Base-by-base conservation (phyloP, 2,113 vertebrate genomes). In the Elephas maximus region DNA sequence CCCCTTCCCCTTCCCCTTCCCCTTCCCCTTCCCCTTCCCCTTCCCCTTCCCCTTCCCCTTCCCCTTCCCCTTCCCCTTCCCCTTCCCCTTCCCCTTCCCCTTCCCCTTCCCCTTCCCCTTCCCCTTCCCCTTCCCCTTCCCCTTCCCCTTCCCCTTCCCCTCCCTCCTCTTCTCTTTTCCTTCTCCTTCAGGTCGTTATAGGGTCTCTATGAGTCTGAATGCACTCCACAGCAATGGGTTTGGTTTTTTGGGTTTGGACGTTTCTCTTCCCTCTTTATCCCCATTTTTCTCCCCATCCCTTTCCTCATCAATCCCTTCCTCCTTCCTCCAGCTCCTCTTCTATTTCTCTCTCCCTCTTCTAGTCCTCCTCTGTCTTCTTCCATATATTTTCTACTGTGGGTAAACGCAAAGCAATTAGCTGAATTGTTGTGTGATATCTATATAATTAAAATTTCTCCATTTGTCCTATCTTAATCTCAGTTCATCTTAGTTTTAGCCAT, bases 401-500 rank as follows among this genome's bases (percentile, higher is more conserved):
- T 77, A 65, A 95, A 90, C 51, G 37, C 28, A 82, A 37, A 97
- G 71, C 26, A 88, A 73, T 77, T 28, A 77, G 24, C 37, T 90
- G 60, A 73, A 88, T 71, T 90, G 23, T 44, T 51, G 30, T 81
- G 28, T 87, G 41, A 65, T 65, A 51, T 41, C 73, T 67, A 30
- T 28, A 67, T 67, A 30, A 30, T 30, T 67, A 28, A 67, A 67
- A 67, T 21, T 28, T 67, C 20, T 6, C 8, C 65, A 67, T 11
- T 67, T 67, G 65, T 67, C 65, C 21, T 67, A 28, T 28, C 23
- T 21, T 74, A 51, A 73, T 77, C 30, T 33, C 65, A 85, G 62
- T 60, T 94, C 33, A 21, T 74, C 45, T 82, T 85, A 26, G 69
- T 73, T 79, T 92, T 45, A 41, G 2, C 20, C 0, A 0, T 2